Evolutionary conservation across 2,888 invertebrate genomes (phyloP), one percentile per base, ranked within the genome.

Genomic region (Caradrina kadenii): DNA sequence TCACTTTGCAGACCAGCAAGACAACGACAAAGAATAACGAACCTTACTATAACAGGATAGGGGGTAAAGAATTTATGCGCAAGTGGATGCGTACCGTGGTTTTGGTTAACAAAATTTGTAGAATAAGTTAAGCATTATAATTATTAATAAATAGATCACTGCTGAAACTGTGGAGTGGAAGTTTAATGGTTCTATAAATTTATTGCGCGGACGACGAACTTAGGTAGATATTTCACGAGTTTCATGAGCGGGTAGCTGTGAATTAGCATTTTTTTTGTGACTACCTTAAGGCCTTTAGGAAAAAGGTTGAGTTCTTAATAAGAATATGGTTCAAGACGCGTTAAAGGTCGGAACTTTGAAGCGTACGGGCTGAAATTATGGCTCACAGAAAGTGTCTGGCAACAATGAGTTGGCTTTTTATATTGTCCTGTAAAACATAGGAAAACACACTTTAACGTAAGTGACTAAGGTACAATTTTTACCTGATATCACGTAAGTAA

Each of bases 81-180:
- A 55, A 0, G 17, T 66, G 59, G 45, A 54, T 0, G 8, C 39
- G 15, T 75, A 73, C 65, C 60, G 8, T 68, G 69, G 71, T 73
- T 64, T 71, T 62, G 63, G 66, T 61, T 71, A 67, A 66, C 70
- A 73, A 83, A 82, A 73, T 87, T 82, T 82, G 84, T 79, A 69
- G 81, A 83, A 80, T 84, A 85, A 87, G 84, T 83, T 86, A 58
- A 71, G 82, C 69, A 83, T 86, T 86, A 87, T 83, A 83, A 87
- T 87, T 80, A 86, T 87, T 83, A 84, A 81, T 83, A 84, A 81
- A 87, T 84, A 84, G 83, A 81, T 76, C 74, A 74, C 74, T 71
- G 73, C 75, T 74, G 76, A 72, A 84, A 81, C 79, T 80, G 77
- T 69, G 75, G 66, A 63, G 80, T 62, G 63, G 75, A 83, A 83